Conservation (phyloP, 2,797 vertebrate genomes). For the Glyptemys insculpta region DNA sequence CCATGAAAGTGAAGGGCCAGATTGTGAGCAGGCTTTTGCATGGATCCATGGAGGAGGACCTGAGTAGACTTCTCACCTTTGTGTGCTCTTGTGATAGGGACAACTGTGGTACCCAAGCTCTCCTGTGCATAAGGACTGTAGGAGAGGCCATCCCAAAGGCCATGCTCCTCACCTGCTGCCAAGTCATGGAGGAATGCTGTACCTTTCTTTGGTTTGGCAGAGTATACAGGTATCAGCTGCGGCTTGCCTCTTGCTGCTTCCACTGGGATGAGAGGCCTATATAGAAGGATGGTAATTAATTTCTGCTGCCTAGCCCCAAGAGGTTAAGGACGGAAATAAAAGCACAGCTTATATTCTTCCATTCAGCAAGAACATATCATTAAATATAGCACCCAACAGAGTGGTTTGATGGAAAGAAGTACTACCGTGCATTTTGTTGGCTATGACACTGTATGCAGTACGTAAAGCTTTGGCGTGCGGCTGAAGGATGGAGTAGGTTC, state of each 20-base stretch:
- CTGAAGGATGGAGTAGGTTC: slow-evolving; percentile 32
- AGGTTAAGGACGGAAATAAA: slow-evolving; percentile 12
- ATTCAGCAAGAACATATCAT: slow-evolving; percentile 7
- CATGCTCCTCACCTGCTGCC: neutral
- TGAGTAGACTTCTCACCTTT: slow-evolving; percentile 17
- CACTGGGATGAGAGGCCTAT: neutral
- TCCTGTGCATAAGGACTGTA: slow-evolving; percentile 11
- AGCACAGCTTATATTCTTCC: neutral
- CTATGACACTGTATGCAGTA: neutral
- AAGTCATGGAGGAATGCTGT: neutral
- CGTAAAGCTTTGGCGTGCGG: neutral
- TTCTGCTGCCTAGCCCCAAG: slow-evolving; percentile 10
- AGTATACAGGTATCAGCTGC: neutral
- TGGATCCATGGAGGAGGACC: neutral
- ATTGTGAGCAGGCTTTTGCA: slow-evolving; percentile 36
- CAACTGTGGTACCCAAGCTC: slow-evolving; percentile 21
- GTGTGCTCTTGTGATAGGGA: slow-evolving; percentile 23
- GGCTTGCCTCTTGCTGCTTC: neutral
- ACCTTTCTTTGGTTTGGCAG: neutral
- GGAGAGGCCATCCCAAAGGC: neutral
- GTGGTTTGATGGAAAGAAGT: neutral
- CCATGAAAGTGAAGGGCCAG: neutral
- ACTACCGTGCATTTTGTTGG: neutral
- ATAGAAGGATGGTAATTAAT: slow-evolving; percentile 14
- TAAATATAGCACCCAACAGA: neutral